A percentile compares a stretch with the other conserved stretches of the same genome.
phyloP scores from a whole-genome alignment of 2,888 invertebrate species.

The Sycophila texana region DNA sequence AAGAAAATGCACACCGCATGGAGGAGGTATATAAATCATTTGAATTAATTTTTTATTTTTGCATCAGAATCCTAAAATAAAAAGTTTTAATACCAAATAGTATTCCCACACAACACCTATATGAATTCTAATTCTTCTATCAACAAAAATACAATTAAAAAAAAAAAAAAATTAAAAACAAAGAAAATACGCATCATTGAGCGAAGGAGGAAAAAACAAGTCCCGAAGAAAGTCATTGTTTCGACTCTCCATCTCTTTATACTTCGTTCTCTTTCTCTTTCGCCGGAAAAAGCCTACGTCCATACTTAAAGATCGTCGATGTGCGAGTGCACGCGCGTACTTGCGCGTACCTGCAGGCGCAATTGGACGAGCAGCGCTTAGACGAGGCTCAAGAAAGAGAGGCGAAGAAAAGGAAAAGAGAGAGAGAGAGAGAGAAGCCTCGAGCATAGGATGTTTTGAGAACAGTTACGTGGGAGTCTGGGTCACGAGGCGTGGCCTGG shows the following conservation, averaged over 20 bases:
- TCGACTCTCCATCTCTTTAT: background rate
- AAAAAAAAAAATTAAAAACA: no score
- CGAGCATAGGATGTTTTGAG: constrained; percentile 60
- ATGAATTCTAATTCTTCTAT: no score
- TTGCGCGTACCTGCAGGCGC: background rate
- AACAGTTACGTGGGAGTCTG: constrained; percentile 76
- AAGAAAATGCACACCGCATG: no score
- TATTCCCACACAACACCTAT: no score
- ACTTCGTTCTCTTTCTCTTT: constrained; percentile 4
- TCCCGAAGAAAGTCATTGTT: background rate
- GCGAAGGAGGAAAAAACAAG: no score
- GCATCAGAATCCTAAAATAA: no score
- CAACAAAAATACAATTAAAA: no score
- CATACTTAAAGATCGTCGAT: background rate
- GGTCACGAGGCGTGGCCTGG: constrained; percentile 76
- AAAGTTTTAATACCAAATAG: no score
- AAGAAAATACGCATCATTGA: no score
- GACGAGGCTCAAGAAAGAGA: background rate
- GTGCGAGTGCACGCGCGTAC: background rate
- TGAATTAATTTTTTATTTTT: no score
- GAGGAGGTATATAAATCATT: no score
- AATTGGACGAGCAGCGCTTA: background rate
- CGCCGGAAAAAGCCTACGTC: background rate
- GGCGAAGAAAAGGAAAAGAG: background rate
- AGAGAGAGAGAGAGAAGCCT: background rate